Evolutionary conservation across 2,888 invertebrate genomes (phyloP), one percentile per base, ranked within the genome.

Genomic region (Branchipolynoe longqiensis): DNA sequence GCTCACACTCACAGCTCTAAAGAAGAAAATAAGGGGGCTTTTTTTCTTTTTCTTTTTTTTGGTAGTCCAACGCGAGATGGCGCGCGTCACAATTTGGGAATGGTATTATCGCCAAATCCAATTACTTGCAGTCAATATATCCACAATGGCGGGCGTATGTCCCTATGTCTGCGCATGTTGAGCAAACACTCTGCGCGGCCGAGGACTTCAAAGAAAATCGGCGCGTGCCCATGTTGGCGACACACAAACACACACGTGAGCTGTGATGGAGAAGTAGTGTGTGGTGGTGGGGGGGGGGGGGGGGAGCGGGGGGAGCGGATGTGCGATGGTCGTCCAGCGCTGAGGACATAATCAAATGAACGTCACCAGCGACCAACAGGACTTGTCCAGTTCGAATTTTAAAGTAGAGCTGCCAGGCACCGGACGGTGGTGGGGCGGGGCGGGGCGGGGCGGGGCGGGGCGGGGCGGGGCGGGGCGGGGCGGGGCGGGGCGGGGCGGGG

Each of bases 91-190:
- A 78, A 78, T 78, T 78, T 78, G 54, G 78, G 48, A 78, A 48
- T 12, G 78, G 78, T 54, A 78, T 78, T 78, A 78, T 48, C 41
- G 54, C 48, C 78, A 48, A 78, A 78, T 78, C 78, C 78, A 78
- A 78, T 78, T 78, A 78, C 28, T 78, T 78, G 48, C 48, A 78
- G 78, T 78, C 78, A 78, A 78, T 78, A 78, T 78, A 41, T 78
- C 78, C 78, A 78, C 78, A 78, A 78, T 28, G 28, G 48, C 2
- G 48, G 6, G 48, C 78, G 78, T 78, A 78, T 78, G 54, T 78
- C 14, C 74, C 78, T 48, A 78, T 78, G 78, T 78, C 78, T 78
- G 48, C 48, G 78, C 78, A 78, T 78, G 78, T 41, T 48, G 78
- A 54, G 48, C 54, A 78, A 78, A 78, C 78, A 78, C 78, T 78